Evolutionary conservation across 2,888 invertebrate species (phyloP).

Genomic region (Rhagium mordax): DNA sequence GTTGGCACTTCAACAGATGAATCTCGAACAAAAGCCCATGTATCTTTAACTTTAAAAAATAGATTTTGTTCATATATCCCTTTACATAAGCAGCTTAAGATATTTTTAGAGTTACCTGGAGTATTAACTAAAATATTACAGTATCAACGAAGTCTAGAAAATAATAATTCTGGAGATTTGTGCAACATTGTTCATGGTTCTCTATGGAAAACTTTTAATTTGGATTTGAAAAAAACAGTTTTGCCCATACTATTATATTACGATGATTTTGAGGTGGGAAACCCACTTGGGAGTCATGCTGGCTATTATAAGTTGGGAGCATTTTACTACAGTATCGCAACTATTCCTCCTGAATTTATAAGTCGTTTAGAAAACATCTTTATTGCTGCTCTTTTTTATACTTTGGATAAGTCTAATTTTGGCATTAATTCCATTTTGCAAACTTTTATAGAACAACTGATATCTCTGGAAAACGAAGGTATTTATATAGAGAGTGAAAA

Average conservation of each 20-base stretch:
- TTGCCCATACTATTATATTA: conserved; percentile 46
- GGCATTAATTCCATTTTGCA: conserved; percentile 54
- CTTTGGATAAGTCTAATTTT: conserved; percentile 47
- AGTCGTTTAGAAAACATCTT: conserved; percentile 54
- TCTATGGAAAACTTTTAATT: neutral
- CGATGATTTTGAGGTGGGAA: conserved; percentile 57
- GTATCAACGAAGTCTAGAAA: conserved; percentile 22
- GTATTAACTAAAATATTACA: conserved; percentile 23
- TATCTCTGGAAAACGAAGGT: conserved; percentile 42
- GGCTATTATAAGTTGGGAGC: conserved; percentile 54
- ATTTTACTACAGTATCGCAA: conserved; percentile 51
- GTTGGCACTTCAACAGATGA: conserved; percentile 24
- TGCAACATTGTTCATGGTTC: neutral
- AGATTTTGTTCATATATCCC: conserved; percentile 28
- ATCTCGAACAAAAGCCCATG: neutral
- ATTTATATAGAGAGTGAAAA: conserved; percentile 51
- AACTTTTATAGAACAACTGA: conserved; percentile 40
- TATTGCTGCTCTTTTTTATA: conserved; percentile 44
- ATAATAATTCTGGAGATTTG: neutral
- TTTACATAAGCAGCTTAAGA: conserved; percentile 15
- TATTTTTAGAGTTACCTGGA: conserved; percentile 34
- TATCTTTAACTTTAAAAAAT: conserved; percentile 27
- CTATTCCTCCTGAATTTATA: conserved; percentile 50
- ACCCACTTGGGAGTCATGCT: conserved; percentile 56
- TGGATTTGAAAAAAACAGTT: neutral